Evolutionary conservation across 2,797 vertebrate genomes (phyloP).

Genomic region (Cryptoprocta ferox): DNA sequence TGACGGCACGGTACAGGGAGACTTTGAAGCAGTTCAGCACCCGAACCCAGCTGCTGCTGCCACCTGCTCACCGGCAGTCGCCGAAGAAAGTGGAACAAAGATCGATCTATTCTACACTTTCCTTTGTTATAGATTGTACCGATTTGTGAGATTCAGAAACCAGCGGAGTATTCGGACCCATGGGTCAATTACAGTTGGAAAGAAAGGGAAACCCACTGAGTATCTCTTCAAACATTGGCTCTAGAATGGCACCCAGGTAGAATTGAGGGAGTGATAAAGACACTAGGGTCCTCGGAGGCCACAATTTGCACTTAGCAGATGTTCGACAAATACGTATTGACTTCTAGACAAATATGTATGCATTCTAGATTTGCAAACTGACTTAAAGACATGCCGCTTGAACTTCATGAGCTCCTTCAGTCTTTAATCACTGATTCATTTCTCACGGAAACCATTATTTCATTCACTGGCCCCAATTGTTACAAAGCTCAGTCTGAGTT

Average conservation of each 20-base stretch:
- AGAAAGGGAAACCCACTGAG: not conserved
- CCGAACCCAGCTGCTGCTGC: not conserved
- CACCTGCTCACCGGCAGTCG: not conserved
- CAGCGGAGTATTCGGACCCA: not conserved
- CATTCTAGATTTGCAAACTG: not conserved
- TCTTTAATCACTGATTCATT: not conserved
- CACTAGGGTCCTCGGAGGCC: not conserved
- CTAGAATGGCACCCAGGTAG: not conserved
- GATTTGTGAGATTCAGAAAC: not conserved
- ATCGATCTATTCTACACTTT: not conserved
- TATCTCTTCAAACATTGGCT: not conserved
- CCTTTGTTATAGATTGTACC: not conserved
- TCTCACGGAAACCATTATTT: not conserved
- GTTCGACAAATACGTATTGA: not conserved
- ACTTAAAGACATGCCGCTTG: not conserved
- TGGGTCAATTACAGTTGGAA: not conserved
- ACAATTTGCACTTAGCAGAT: rapidly evolving
- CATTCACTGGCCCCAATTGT: too few species aligned
- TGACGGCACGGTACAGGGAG: rapidly evolving
- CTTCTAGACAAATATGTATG: not conserved
- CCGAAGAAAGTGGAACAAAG: not conserved
- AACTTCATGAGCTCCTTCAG: not conserved
- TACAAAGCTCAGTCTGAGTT: not conserved
- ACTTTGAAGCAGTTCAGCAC: not conserved
- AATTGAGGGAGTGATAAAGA: not conserved